Conservation (phyloP, 1,140 invertebrate species). For the Latrodectus geometricus region DNA sequence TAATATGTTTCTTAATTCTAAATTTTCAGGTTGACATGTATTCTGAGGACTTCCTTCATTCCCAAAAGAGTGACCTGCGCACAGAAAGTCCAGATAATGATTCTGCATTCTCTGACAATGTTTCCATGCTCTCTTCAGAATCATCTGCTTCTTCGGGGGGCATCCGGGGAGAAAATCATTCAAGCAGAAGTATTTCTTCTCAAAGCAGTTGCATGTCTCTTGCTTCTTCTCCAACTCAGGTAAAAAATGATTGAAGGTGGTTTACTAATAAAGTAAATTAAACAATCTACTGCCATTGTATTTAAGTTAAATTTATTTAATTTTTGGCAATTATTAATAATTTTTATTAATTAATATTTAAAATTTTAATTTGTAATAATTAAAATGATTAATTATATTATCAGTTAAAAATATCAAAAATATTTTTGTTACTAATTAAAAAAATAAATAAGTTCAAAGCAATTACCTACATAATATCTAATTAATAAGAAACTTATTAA, state of each 20-base stretch:
- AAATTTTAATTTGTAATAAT: too few relatives aligned
- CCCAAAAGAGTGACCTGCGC: constrained; percentile 68
- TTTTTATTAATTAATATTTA: too few relatives aligned
- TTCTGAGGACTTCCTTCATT: constrained; percentile 48
- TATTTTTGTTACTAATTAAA: too few relatives aligned
- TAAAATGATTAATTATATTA: too few relatives aligned
- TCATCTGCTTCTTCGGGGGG: constrained; percentile 86
- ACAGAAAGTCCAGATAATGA: constrained; percentile 96
- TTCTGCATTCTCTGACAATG: constrained; percentile 96
- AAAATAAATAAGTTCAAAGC: too few relatives aligned
- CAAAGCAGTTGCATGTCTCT: constrained; percentile 56
- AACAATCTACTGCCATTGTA: too few relatives aligned
- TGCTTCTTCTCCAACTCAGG: constrained; percentile 51
- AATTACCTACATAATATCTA: too few relatives aligned
- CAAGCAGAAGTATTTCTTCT: constrained; percentile 51
- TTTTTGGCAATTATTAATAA: too few relatives aligned
- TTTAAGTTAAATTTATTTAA: too few relatives aligned
- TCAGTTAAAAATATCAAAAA: too few relatives aligned
- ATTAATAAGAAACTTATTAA: too few relatives aligned
- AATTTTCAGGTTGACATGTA: constrained; percentile 52
- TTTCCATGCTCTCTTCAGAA: constrained; percentile 89
- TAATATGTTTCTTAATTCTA: not conserved
- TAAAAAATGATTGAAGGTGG: not conserved
- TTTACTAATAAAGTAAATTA: too few relatives aligned
- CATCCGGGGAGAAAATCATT: constrained; percentile 31